Evolutionary conservation across 1,140 invertebrate species (phyloP), one percentile per base, ranked within the genome.

Genomic region (Drosophila ohnishii): DNA sequence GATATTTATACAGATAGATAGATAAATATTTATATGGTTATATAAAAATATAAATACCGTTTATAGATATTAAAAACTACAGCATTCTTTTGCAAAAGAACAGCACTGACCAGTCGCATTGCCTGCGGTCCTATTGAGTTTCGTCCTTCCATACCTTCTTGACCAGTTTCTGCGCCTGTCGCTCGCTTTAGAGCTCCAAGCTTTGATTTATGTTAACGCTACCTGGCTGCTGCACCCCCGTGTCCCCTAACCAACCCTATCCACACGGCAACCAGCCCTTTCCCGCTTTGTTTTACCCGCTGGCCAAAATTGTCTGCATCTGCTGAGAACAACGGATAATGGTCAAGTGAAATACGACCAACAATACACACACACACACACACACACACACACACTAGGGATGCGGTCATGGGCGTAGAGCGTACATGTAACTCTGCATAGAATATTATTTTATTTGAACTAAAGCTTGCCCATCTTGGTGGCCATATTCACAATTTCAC

Each of bases 191-290:
- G 78, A 85, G 81, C 64, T 75, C 69, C 82, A 35, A 80, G 78
- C 81, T 78, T 85, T 85, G 81, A 85, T 85, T 85, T 85, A 85
- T 85, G 81, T 86, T 86, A 85, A 78, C 82, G 74, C 77, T 73
- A 81, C 69, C 59, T 77, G 73, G 55, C 55, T 62, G 58, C 30
- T 16, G 48, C 39, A 30, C 16, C 8, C 39, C 28, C 9, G 9
- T 9, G 10, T 32, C 35, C 16, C 1, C 22, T 8, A 16, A 5
- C 32, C 9, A 5, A 1, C 3, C 10, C 13, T 8, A 22, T 28
- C 14, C 44, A n/a, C 45, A 28, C 19, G 9, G 19, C 9, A 19
- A n/a, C 25, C 25, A 19, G n/a, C 25, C 25, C 45, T 25, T 22
- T 5, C 37, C 14, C 50, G 8, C 19, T 28, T 13, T 25, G 16